Percentiles rank a stretch among this genome's conserved stretches.
Evolutionary conservation across 2,888 invertebrate species (phyloP).

Genomic region (Rhagophthalmus giganteus): DNA sequence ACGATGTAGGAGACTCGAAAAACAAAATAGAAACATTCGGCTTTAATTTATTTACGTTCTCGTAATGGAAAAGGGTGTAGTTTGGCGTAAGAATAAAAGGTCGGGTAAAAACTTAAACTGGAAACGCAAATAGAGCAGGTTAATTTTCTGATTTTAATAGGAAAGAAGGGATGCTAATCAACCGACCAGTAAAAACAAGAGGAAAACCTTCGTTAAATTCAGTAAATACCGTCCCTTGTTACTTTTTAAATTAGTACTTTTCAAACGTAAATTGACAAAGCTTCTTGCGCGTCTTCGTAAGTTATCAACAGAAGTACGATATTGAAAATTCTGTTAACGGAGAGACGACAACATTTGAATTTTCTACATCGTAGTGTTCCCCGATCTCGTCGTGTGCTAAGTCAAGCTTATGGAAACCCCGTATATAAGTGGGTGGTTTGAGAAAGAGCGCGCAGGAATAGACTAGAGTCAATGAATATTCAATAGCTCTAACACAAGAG

Average conservation of each 20-base stretch:
- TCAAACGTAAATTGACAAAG: background rate
- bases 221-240: conserved; percentile 1
- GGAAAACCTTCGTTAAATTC: conserved; percentile 10
- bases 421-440: conserved; percentile 28
- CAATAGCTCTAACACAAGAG: conserved; percentile 44
- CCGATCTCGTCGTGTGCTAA: conserved; percentile 24
- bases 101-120: background rate
- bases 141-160: conserved; percentile 7
- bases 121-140: conserved; percentile 6
- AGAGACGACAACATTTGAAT: conserved; percentile 11
- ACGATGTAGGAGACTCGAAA: background rate
- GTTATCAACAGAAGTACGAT: background rate
- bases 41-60: background rate
- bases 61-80: background rate
- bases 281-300: background rate
- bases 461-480: conserved; percentile 43
- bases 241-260: background rate
- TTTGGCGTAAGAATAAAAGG: conserved; percentile 1
- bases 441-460: conserved; percentile 29
- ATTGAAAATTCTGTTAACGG: conserved; percentile 6
- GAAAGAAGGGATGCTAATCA: conserved; percentile 11
- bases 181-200: conserved; percentile 4
- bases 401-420: conserved; percentile 28
- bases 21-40: background rate
- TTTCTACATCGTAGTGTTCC: conserved; percentile 12